phyloP scores from a whole-genome alignment of 1,140 invertebrate genomes.

The Belonocnema kinseyi region DNA sequence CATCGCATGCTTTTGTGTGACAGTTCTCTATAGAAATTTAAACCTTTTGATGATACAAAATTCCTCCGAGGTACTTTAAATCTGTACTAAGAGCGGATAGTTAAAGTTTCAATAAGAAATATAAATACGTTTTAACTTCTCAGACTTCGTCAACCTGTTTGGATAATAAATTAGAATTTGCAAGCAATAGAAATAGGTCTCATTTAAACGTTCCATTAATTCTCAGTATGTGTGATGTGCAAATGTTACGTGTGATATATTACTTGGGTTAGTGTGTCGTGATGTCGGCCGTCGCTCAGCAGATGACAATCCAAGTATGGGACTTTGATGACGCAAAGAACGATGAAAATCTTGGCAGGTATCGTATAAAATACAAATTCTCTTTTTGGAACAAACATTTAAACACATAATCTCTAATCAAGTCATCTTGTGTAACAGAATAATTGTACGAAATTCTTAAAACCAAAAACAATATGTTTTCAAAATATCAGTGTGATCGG shows the following conservation, averaged over 20 bases:
- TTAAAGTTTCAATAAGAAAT: too few relatives aligned
- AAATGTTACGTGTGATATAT: conserved; percentile 71
- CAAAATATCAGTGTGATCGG: too few relatives aligned
- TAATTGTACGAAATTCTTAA: not conserved
- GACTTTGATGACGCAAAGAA: conserved; percentile 91
- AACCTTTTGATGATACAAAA: not conserved
- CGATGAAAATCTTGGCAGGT: conserved; percentile 90
- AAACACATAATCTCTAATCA: too few relatives aligned
- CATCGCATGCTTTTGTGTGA: not conserved
- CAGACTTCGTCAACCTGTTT: not conserved
- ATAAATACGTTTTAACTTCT: too few relatives aligned
- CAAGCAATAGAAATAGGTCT: conserved; percentile 13
- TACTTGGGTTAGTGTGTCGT: conserved; percentile 76
- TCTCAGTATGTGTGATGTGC: conserved; percentile 68
- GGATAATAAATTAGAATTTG: not conserved
- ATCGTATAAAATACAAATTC: conserved; percentile 63
- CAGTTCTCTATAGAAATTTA: not conserved
- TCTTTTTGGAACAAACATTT: not conserved
- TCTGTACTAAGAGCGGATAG: too few relatives aligned
- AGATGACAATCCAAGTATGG: conserved; percentile 85
- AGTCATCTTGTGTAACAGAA: not conserved
- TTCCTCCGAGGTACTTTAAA: not conserved
- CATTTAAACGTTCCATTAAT: conserved; percentile 37
- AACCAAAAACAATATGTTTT: too few relatives aligned
- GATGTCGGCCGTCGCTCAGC: conserved; percentile 82